phyloP scores from a whole-genome alignment of 92 coral and sea anemone genomes.

The Heliopora coerulea region DNA sequence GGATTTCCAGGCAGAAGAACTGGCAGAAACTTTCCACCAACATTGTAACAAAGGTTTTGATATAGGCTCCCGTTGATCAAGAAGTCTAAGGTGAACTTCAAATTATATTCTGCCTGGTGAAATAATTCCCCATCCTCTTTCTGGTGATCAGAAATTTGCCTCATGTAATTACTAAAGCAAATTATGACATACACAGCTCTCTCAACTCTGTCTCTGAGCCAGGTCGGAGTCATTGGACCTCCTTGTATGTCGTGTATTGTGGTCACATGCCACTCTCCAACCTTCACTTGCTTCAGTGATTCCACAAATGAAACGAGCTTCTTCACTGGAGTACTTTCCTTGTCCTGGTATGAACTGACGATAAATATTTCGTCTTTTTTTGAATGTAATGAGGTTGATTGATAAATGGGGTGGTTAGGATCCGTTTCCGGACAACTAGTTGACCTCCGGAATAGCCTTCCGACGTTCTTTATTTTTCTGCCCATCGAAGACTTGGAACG shows the following conservation, averaged over 20 bases:
- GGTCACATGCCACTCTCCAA: neutral
- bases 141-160: neutral
- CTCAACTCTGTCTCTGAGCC: slow-evolving; percentile 18
- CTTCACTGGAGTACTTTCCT: neutral
- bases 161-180: slow-evolving; percentile 24
- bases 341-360: slow-evolving; percentile 14
- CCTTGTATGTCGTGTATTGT: slow-evolving; percentile 20
- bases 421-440: slow-evolving; percentile 1
- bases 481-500: neutral
- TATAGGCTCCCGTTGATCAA: slow-evolving; percentile 2
- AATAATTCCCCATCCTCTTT: neutral
- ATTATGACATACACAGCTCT: slow-evolving; percentile 21
- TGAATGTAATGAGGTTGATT: neutral
- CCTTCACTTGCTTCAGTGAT: neutral
- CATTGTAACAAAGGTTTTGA: neutral
- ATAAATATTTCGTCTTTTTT: slow-evolving; percentile 22
- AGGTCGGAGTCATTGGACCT: slow-evolving; percentile 6
- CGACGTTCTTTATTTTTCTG: neutral
- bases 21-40: slow-evolving; percentile 18
- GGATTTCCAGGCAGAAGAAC: slow-evolving; percentile 9
- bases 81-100: slow-evolving; percentile 21
- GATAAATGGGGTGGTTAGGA: neutral
- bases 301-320: neutral
- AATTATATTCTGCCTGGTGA: slow-evolving; percentile 6
- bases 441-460: neutral